Evolutionary conservation across 2,888 invertebrate species (phyloP).

Genomic region (Protodeltote pygarga): DNA sequence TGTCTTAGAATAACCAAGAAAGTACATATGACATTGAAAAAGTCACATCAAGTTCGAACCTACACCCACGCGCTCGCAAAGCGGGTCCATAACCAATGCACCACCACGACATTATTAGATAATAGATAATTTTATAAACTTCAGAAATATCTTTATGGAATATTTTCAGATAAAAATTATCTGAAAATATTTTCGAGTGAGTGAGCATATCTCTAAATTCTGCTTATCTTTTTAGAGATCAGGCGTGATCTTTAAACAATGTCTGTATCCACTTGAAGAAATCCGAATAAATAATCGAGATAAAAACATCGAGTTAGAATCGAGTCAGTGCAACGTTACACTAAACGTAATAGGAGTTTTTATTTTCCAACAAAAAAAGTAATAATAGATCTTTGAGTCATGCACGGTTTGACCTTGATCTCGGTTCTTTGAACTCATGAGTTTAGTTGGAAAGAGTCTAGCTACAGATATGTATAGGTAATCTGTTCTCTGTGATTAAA

Average conservation of each 20-base stretch:
- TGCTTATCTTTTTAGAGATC: conserved; percentile 4
- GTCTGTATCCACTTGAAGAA: conserved; percentile 10
- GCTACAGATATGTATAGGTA: conserved; percentile 73
- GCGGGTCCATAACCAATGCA: too few species aligned
- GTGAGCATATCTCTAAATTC: too few species aligned
- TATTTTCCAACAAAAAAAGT: conserved; percentile 66
- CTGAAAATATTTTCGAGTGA: too few species aligned
- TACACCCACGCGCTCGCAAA: too few species aligned
- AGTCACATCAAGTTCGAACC: too few species aligned
- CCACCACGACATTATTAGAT: too few species aligned
- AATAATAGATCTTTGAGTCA: conserved; percentile 75
- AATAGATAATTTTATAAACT: too few species aligned
- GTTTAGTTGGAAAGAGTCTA: conserved; percentile 51
- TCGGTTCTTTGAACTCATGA: conserved; percentile 76
- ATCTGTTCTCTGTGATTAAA: conserved; percentile 43
- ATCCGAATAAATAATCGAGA: conserved; percentile 24
- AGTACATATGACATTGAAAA: too few species aligned
- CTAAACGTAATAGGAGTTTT: conserved; percentile 57
- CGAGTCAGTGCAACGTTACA: conserved; percentile 40
- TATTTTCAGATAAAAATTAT: too few species aligned
- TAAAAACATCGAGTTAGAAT: conserved; percentile 36
- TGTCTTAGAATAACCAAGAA: too few species aligned
- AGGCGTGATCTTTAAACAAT: conserved; percentile 1
- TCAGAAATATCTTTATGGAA: too few species aligned
- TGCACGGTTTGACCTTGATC: conserved; percentile 70